Evolutionary conservation across 2,113 vertebrate genomes (phyloP).

Genomic region (Panurus biarmicus): DNA sequence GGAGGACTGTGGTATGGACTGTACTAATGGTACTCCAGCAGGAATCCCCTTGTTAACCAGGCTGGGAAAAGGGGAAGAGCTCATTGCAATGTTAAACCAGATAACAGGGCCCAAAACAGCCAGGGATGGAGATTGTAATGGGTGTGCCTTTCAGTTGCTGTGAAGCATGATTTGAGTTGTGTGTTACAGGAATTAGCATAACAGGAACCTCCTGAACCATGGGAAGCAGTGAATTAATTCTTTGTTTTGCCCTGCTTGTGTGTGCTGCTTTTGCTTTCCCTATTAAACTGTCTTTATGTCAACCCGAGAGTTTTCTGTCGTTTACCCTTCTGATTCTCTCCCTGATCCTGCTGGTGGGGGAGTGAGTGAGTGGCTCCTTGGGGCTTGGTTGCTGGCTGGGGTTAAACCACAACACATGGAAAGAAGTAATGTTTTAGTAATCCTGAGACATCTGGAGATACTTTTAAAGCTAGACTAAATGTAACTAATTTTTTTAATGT

Average conservation of each 20-base stretch:
- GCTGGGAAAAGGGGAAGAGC: background rate
- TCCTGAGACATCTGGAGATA: background rate
- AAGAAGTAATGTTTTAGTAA: background rate
- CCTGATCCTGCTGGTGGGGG: background rate
- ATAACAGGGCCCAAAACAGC: background rate
- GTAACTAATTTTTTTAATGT: background rate
- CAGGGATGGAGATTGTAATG: background rate
- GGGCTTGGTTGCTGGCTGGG: background rate
- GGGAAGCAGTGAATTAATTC: background rate
- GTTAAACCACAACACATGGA: background rate
- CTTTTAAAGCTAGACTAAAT: background rate
- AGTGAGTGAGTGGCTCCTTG: fast-evolving
- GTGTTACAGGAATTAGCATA: background rate
- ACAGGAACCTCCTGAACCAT: background rate
- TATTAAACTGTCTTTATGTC: background rate
- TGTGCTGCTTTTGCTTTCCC: background rate
- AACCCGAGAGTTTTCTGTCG: background rate
- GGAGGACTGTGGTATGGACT: too few species aligned
- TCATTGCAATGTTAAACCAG: background rate
- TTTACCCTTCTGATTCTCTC: background rate
- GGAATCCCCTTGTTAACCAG: background rate
- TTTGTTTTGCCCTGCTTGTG: background rate
- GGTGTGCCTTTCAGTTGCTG: background rate
- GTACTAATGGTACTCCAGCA: background rate
- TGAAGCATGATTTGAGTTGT: background rate